phyloP scores from a whole-genome alignment of 2,797 vertebrate genomes.

The Rhabdomys pumilio region DNA sequence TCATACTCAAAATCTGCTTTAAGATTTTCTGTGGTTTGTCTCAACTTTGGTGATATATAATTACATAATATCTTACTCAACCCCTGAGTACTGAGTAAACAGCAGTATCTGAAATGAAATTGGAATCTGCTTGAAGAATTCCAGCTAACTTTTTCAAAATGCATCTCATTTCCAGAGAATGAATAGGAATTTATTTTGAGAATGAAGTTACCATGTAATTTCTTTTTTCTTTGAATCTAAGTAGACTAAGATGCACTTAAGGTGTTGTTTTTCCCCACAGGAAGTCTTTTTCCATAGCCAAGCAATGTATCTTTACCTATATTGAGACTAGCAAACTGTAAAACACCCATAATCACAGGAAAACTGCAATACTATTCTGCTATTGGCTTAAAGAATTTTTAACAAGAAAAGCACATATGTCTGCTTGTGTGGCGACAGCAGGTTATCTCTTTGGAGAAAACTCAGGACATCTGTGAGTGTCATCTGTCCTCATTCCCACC shows the following conservation, averaged over 20 bases:
- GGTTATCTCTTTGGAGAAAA: not conserved
- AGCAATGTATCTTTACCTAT: not conserved
- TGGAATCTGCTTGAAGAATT: constrained; percentile 2
- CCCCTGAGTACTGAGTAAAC: not conserved
- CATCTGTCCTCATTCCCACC: not conserved
- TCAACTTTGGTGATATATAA: not conserved
- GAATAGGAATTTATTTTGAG: not conserved
- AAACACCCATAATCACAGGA: not conserved
- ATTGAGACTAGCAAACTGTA: not conserved
- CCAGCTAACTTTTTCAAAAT: not conserved
- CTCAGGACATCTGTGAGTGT: not conserved
- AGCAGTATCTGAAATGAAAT: not conserved
- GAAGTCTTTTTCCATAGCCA: not conserved
- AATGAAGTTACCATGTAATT: not conserved
- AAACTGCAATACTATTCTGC: not conserved
- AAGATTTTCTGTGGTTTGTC: not conserved
- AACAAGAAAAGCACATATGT: not conserved
- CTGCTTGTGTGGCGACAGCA: not conserved
- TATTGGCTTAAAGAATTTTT: not conserved
- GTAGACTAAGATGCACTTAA: not conserved
- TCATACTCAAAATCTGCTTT: not conserved
- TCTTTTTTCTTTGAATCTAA: not conserved
- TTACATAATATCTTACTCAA: not conserved
- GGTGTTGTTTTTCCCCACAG: not conserved
- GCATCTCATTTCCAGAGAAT: not conserved